Evolutionary conservation across 1,140 invertebrate genomes (phyloP), one percentile per base, ranked within the genome.

Genomic region (Marisa cornuarietis): DNA sequence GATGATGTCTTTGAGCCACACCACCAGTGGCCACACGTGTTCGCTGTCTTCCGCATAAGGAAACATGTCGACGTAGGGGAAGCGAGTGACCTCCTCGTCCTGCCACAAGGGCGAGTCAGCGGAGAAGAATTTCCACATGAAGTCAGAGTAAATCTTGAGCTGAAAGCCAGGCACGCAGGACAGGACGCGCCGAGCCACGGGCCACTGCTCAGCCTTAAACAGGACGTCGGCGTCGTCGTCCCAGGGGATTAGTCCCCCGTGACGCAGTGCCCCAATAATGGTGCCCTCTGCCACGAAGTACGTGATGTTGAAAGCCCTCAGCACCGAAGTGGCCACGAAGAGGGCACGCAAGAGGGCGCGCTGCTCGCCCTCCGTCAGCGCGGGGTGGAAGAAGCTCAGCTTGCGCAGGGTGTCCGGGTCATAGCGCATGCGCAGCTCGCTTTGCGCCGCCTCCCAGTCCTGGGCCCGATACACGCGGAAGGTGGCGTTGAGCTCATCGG

Each of bases 211-310:
- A 24, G 71, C 76, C 51, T 83, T 68, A 61, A 86, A 76, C 22
- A 82, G 69, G 31, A 87, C 65, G 65, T 87, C 86, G 22, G 84
- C 79, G 73, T 87, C 86, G 68, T 87, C 86, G 78, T 87, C 86
- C 86, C 85, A 87, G 13, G 86, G 86, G 18, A 86, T 83, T 5
- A 82, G 51, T 4, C 85, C 85, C 51, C 86, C 83, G 71, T 87
- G 86, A n/a, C 86, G 82, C 72, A 82, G 81, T 20, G 84, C 80
- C 3, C 86, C 86, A n/a, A 87, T 79, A 22, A 87, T 65, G 22
- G 83, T 82, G n/a, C 86, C 86, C 20, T 78, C 80, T 26, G 78
- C 75, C 22, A 83, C 69, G 20, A 86, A 76, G 63, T 82, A 86
- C 13, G 77, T 84, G 20, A 86, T 54, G 77, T 85, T 85, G 72